Base-by-base conservation (phyloP, 2,888 invertebrate species). In the Diaperis boleti region DNA sequence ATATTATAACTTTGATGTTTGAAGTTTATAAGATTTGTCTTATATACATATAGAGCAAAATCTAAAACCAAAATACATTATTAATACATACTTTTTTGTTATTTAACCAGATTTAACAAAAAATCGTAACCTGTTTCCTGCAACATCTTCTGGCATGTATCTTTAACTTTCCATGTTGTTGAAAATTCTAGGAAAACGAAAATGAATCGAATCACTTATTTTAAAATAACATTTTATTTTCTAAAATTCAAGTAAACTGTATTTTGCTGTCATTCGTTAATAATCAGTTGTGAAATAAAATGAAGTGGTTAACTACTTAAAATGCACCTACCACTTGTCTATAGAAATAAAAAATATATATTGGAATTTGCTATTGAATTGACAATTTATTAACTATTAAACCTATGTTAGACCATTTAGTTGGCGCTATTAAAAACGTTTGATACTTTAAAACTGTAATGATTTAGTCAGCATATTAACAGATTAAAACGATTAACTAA, bases 251-350 rank as follows among this genome's bases (percentile, higher is more conserved):
- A 52, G 15, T 11, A 60, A 60, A 60, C 65, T 52, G 50, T 64
- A 62, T 52, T 20, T 31, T 31, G 59, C 61, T 59, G 59, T 52
- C 50, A 49, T 33, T 57, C 29, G 37, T 54, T 45, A 56, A 65
- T 55, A 55, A 52, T 57, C 65, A 62, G 59, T 61, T 45, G 61
- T 64, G 45, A 50, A 63, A 65, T 66, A 62, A 57, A 47, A 64
- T 57, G 11, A 31, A 35, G 14, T 15, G 22, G 7, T 45, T 55
- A 13, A 11, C 18, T 4, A 15, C 39, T 33, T 17, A 17, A 57
- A 39, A 57, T 13, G 47, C 10, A 10, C 29, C 42, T 26, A 50
- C n/a, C n/a, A n/a, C n/a, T 60, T 52, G 52, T 20, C 47, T 59
- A 35, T 35, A 39, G 29, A 59, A 47, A 49, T 18, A 22, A 52